A percentile compares a stretch with the other conserved stretches of the same genome.
Evolutionary conservation across 2,797 vertebrate genomes (phyloP).

Genomic region (Cichlasoma orientale): DNA sequence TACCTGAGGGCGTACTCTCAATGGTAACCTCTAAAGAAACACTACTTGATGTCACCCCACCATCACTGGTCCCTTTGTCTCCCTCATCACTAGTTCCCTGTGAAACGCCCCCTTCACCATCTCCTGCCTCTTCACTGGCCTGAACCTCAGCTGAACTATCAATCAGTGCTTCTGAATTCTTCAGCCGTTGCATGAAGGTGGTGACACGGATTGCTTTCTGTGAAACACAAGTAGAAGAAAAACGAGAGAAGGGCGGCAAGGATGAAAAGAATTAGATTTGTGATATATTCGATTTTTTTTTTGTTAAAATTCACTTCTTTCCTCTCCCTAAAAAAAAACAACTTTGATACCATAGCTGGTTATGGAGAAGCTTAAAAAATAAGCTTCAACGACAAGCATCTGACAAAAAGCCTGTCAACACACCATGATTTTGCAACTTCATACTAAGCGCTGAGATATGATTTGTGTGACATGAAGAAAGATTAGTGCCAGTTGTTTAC

Average conservation of each 20-base stretch:
- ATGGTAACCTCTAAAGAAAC: slow-evolving; percentile 81
- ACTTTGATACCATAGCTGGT: slow-evolving; percentile 11
- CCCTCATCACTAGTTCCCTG: slow-evolving; percentile 72
- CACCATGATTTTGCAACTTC: slow-evolving; percentile 45
- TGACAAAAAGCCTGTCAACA: slow-evolving; percentile 48
- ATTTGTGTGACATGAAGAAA: slow-evolving; percentile 47
- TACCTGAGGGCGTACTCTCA: slow-evolving; percentile 66
- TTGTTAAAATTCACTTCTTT: slow-evolving; percentile 17
- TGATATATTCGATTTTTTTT: background rate
- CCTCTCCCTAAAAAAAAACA: background rate
- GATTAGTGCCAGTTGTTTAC: slow-evolving; percentile 57
- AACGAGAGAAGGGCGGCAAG: slow-evolving; percentile 12
- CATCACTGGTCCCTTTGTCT: slow-evolving; percentile 68
- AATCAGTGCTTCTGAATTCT: slow-evolving; percentile 78
- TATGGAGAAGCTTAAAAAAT: slow-evolving; percentile 49
- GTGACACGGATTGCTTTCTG: slow-evolving; percentile 91
- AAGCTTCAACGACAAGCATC: slow-evolving; percentile 47
- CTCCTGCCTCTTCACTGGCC: slow-evolving; percentile 49
- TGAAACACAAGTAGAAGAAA: slow-evolving; percentile 51
- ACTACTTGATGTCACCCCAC: slow-evolving; percentile 73
- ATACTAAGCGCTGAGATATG: slow-evolving; percentile 52
- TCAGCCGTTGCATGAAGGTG: slow-evolving; percentile 89
- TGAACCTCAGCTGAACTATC: slow-evolving; percentile 70
- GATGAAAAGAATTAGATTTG: slow-evolving; percentile 15
- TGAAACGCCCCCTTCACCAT: slow-evolving; percentile 58